These are phyloP conservation scores for Trachelus tabidus DNA, from an alignment of 2,888 invertebrate genomes.

Conservation along the genomic window DNA sequence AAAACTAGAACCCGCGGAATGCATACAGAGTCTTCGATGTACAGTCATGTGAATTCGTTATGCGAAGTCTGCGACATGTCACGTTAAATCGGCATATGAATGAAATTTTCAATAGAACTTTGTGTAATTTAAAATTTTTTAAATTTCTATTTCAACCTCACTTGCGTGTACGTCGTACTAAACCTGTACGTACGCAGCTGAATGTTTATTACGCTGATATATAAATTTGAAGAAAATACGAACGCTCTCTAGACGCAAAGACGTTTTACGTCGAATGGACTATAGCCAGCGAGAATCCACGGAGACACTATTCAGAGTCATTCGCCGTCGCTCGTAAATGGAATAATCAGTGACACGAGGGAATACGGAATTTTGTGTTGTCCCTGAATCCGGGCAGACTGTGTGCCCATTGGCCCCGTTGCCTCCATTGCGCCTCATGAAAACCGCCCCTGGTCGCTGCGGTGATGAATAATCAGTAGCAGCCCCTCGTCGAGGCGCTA, in stretches of 20 bases:
- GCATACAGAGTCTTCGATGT: background rate
- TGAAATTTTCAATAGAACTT: background rate
- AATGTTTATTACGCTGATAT: background rate
- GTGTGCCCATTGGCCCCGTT: slow-evolving; percentile 33
- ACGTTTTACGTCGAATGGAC: background rate
- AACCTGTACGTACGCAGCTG: too few relatives aligned
- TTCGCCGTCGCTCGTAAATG: slow-evolving; percentile 53
- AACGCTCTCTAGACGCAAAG: too few relatives aligned
- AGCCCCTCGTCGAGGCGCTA: slow-evolving; percentile 38
- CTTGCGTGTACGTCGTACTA: background rate
- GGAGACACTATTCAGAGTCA: slow-evolving; percentile 51
- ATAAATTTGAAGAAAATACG: background rate
- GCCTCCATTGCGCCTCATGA: slow-evolving; percentile 2
- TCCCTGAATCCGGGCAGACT: slow-evolving; percentile 38
- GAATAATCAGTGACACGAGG: slow-evolving; percentile 60
- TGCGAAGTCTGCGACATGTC: background rate
- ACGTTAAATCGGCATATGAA: background rate
- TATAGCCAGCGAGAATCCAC: slow-evolving; percentile 23
- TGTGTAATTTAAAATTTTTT: background rate
- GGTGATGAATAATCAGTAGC: slow-evolving; percentile 50
- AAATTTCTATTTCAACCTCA: background rate
- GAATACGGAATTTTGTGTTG: slow-evolving; percentile 52
- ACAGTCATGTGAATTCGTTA: too few relatives aligned
- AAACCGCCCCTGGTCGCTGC: slow-evolving; percentile 29
- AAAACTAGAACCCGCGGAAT: background rate